These are phyloP conservation scores for Oeneis ivallda DNA, from an alignment of 2,888 invertebrate genomes.

Conservation along the genomic window DNA sequence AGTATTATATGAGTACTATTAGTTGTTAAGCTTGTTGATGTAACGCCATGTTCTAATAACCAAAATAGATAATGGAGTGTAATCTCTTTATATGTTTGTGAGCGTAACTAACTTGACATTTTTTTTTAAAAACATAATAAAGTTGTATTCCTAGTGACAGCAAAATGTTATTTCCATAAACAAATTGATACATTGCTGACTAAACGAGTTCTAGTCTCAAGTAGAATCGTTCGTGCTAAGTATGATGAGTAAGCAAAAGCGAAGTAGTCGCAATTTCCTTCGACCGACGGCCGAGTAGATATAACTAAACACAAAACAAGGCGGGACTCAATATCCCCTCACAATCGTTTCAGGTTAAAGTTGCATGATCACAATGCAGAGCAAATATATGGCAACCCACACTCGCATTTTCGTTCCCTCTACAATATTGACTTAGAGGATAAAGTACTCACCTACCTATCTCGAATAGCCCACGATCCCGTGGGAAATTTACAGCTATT, in stretches of 20 bases:
- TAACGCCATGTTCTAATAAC: neutral
- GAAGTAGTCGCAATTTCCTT: slow-evolving; percentile 72
- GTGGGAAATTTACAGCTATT: neutral
- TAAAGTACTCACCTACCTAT: slow-evolving; percentile 16
- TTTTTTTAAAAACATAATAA: neutral
- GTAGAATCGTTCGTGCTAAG: slow-evolving; percentile 46
- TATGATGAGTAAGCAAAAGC: slow-evolving; percentile 69
- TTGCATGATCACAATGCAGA: slow-evolving; percentile 73
- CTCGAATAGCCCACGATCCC: neutral
- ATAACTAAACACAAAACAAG: slow-evolving; percentile 50
- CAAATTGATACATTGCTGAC: slow-evolving; percentile 19
- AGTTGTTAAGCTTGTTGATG: too few species aligned
- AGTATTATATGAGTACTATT: too few species aligned
- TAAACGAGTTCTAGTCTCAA: slow-evolving; percentile 15
- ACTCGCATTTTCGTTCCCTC: slow-evolving; percentile 55
- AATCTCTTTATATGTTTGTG: too few species aligned
- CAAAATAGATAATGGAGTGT: neutral
- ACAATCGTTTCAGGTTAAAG: slow-evolving; percentile 69
- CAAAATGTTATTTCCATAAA: slow-evolving; percentile 1
- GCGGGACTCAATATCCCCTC: slow-evolving; percentile 62
- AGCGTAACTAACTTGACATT: neutral
- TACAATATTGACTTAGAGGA: slow-evolving; percentile 60
- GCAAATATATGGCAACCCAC: slow-evolving; percentile 60
- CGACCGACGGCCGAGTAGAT: slow-evolving; percentile 43
- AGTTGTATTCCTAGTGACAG: neutral